These are phyloP conservation scores for Wiebesia pumilae DNA, from an alignment of 1,140 invertebrate species.

Conservation along the genomic window DNA sequence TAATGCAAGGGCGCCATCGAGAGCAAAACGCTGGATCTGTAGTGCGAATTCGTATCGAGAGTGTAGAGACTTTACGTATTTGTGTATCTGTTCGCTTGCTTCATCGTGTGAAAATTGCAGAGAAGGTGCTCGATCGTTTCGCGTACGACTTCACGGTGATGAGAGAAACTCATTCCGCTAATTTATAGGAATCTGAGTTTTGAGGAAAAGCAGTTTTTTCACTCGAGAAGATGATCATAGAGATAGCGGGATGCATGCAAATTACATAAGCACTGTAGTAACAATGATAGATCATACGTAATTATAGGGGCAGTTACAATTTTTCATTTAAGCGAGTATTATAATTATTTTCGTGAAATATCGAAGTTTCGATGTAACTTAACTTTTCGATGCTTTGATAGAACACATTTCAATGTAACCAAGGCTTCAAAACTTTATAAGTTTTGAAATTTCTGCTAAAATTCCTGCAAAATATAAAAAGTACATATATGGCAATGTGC, in stretches of 20 bases:
- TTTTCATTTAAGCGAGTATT: neutral
- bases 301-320: neutral
- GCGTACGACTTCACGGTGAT: conserved; percentile 3
- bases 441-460: too few species aligned
- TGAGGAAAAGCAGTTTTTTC: neutral
- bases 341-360: neutral
- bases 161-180: conserved; percentile 15
- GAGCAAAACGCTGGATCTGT: neutral
- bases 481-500: too few species aligned
- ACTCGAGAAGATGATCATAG: neutral
- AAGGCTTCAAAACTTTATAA: neutral
- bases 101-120: conserved; percentile 25
- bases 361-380: neutral
- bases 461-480: too few species aligned
- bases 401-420: neutral
- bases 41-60: neutral
- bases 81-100: neutral
- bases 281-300: neutral
- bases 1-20: conserved; percentile 49
- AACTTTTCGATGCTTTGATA: neutral
- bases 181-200: neutral
- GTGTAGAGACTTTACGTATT: neutral
- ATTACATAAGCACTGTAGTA: neutral
- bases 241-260: neutral
- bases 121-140: conserved; percentile 9